A percentile compares a stretch with the other conserved stretches of the same genome.
These are phyloP conservation scores for Ladona fulva DNA, from an alignment of 1,140 invertebrate species.

Conservation along the genomic window DNA sequence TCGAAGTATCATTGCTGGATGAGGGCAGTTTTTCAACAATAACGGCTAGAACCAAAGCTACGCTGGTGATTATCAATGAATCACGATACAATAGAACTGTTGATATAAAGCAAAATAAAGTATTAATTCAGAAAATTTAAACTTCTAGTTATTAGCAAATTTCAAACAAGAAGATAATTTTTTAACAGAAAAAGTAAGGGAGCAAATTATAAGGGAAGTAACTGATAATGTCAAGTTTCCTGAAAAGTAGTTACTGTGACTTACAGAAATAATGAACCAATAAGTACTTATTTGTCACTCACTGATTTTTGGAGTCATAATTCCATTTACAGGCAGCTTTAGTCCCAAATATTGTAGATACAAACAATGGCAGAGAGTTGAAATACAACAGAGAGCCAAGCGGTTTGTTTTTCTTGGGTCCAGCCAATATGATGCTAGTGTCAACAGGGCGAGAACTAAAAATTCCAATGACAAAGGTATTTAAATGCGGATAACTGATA, in stretches of 20 bases:
- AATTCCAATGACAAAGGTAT: neutral
- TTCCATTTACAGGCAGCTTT: slow-evolving; percentile 35
- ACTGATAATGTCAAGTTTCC: no score
- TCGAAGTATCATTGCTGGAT: neutral
- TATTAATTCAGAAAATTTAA: no score
- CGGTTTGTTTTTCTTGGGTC: slow-evolving; percentile 36
- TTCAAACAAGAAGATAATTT: no score
- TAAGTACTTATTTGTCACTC: neutral
- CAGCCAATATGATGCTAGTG: slow-evolving; percentile 38
- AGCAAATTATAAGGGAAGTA: no score
- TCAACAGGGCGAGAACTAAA: slow-evolving; percentile 38
- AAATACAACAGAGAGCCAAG: slow-evolving; percentile 35
- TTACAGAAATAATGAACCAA: no score
- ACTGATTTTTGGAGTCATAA: slow-evolving; percentile 13
- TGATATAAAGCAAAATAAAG: no score
- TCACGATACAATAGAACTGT: neutral
- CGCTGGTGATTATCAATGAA: neutral
- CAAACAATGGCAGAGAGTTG: slow-evolving; percentile 39
- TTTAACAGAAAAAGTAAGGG: no score
- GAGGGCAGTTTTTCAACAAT: neutral
- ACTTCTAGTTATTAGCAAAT: no score
- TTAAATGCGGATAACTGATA: no score
- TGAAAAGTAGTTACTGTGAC: no score
- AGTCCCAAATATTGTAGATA: slow-evolving; percentile 36
- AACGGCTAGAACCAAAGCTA: neutral